phyloP scores from a whole-genome alignment of 1,140 invertebrate genomes.

The Rhopalosiphum maidis region DNA sequence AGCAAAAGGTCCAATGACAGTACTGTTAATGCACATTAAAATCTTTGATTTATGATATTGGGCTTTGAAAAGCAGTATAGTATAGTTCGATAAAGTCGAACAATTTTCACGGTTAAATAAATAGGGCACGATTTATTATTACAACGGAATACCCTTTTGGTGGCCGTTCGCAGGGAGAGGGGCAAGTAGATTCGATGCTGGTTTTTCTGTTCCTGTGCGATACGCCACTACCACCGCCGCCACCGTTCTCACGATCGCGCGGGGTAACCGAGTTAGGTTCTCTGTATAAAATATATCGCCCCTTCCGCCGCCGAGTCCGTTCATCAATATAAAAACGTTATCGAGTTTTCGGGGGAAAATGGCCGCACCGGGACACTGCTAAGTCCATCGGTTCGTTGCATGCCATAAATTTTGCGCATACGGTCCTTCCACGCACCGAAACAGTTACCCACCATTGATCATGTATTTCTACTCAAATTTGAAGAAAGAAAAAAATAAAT shows the following conservation, averaged over 20 bases:
- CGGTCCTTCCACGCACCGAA: background rate
- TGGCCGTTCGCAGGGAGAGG: background rate
- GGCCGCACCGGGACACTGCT: conserved; percentile 46
- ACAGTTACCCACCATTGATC: conserved; percentile 43
- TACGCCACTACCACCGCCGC: background rate
- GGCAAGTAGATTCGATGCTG: conserved; percentile 37
- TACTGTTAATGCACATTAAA: conserved; percentile 7
- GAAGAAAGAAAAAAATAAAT: background rate
- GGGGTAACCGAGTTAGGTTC: conserved; percentile 43
- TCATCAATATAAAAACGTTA: conserved; percentile 50
- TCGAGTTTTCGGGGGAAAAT: conserved; percentile 53
- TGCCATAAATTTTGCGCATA: conserved; percentile 34
- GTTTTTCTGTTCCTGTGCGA: conserved; percentile 48
- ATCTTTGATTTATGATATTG: conserved; percentile 36
- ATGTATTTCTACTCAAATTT: conserved; percentile 23
- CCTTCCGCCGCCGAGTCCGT: conserved; percentile 38
- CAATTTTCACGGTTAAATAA: conserved; percentile 58
- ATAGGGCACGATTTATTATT: conserved; percentile 56
- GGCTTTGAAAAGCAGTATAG: conserved; percentile 35
- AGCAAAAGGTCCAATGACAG: background rate
- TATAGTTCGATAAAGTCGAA: conserved; percentile 48
- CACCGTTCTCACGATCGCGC: background rate
- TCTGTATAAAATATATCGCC: conserved; percentile 44
- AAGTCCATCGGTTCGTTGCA: conserved; percentile 48
- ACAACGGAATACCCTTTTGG: conserved; percentile 22